phyloP scores from a whole-genome alignment of 2,888 invertebrate genomes.

The Luperina nickerlii region DNA sequence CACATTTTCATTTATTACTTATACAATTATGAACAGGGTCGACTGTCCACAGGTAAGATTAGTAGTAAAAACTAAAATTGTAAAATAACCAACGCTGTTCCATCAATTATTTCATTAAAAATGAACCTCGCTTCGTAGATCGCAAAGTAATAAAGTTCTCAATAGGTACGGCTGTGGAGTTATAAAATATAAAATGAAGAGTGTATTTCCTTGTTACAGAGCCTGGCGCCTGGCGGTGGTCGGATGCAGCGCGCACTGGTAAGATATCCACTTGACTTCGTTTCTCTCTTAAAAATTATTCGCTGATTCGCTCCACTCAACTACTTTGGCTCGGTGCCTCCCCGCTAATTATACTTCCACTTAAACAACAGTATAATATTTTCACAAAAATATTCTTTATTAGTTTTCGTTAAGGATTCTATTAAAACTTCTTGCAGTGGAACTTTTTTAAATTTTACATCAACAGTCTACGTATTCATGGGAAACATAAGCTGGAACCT shows the following conservation, averaged over 20 bases:
- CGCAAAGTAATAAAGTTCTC: conserved; percentile 31
- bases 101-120: conserved; percentile 20
- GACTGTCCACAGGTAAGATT: neutral
- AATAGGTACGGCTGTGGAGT: conserved; percentile 18
- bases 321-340: conserved; percentile 77
- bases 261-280: conserved; percentile 74
- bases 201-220: conserved; percentile 73
- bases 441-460: neutral
- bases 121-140: conserved; percentile 14
- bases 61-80: conserved; percentile 4
- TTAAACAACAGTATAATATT: conserved; percentile 63
- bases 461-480: neutral
- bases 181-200: conserved; percentile 56
- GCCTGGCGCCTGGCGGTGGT: conserved; percentile 64
- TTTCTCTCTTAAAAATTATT: conserved; percentile 70
- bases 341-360: conserved; percentile 73
- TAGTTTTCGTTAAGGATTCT: neutral
- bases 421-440: neutral
- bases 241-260: conserved; percentile 74
- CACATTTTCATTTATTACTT: neutral
- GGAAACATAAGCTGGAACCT: neutral
- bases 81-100: neutral
- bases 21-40: neutral
- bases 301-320: conserved; percentile 67
- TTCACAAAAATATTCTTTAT: conserved; percentile 43